Evolutionary conservation across 2,113 vertebrate genomes (phyloP).

Genomic region (Chloropsis cyanopogon): DNA sequence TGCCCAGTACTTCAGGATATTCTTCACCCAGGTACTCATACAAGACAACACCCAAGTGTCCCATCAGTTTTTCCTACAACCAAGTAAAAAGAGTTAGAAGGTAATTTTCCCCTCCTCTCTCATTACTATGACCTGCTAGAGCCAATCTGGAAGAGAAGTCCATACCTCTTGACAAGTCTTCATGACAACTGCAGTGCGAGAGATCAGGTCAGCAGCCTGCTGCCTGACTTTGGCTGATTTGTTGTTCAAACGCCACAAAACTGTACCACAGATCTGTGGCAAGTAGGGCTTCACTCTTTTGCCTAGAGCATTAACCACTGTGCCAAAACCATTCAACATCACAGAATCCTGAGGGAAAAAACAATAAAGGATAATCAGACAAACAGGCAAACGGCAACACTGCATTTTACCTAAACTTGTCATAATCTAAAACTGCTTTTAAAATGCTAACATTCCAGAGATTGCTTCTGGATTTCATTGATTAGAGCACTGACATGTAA

Average conservation of each 20-base stretch:
- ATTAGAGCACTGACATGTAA: background rate
- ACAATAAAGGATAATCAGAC: background rate
- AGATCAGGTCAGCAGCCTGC: slow-evolving; percentile 96
- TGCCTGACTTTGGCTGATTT: slow-evolving; percentile 98
- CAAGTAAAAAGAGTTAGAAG: background rate
- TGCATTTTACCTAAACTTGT: background rate
- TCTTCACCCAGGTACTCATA: slow-evolving; percentile 99
- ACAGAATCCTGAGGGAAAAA: slow-evolving; percentile 86
- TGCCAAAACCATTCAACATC: slow-evolving; percentile 98
- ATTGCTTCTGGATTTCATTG: background rate
- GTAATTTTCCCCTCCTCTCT: background rate
- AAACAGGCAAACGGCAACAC: background rate
- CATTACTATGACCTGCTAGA: background rate
- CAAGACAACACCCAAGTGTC: slow-evolving; percentile 95
- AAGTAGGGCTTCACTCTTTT: slow-evolving; percentile 97
- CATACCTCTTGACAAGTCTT: slow-evolving; percentile 97
- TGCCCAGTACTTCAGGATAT: slow-evolving; percentile 96
- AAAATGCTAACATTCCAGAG: background rate
- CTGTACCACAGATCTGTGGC: slow-evolving; percentile 98
- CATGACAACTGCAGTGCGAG: slow-evolving; percentile 98
- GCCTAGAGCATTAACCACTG: slow-evolving; percentile 96
- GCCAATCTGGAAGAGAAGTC: background rate
- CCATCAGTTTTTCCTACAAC: slow-evolving; percentile 96
- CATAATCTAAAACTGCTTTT: background rate
- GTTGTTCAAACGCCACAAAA: slow-evolving; percentile 98